Base-by-base conservation (phyloP, 1,140 invertebrate genomes). In the Drosophila repletoides region DNA sequence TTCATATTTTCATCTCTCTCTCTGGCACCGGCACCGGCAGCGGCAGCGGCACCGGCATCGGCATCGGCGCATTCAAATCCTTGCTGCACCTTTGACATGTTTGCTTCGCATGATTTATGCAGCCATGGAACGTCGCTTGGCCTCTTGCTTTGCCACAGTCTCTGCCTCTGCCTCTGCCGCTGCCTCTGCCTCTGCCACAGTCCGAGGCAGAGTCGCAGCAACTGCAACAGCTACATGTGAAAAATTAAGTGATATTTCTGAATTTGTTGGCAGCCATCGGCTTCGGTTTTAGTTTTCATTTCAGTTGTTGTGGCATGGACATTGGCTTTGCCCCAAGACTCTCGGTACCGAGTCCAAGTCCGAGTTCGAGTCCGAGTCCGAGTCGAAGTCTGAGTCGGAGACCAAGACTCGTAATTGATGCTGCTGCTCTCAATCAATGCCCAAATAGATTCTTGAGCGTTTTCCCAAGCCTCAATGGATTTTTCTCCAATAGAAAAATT, bases 231-330 rank as follows among this genome's bases (percentile, higher is more conserved):
- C 61, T 40, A 76, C 72, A 80, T 86, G 75, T 86, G 80, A 86
- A 86, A 86, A 86, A 86, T 86, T 86, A 86, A 86, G 80, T 86
- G 80, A 86, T 86, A 86, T 86, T 86, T 86, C 43, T 71, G 80
- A 87, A 87, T 86, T 86, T 86, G 72, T 86, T 86, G 80, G 76
- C 81, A 84, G 80, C 80, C 72, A 61, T 65, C 67, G 60, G 17
- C 19, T 31, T 26, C 12, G 43, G n/a, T 29, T 22, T 45, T 21
- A n/a, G n/a, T n/a, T n/a, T n/a, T n/a, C 0, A n/a, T n/a, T n/a
- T n/a, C n/a, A n/a, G n/a, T n/a, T n/a, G n/a, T n/a, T n/a, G n/a
- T n/a, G 36, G 15, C 15, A 34, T 24, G 31, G 31, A 34, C 48
- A 36, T 3, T 52, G 49, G 29, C 31, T 51, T 6, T n/a, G 48